Base-by-base conservation (phyloP, 1,140 invertebrate genomes). In the Diachasma alloeum region DNA sequence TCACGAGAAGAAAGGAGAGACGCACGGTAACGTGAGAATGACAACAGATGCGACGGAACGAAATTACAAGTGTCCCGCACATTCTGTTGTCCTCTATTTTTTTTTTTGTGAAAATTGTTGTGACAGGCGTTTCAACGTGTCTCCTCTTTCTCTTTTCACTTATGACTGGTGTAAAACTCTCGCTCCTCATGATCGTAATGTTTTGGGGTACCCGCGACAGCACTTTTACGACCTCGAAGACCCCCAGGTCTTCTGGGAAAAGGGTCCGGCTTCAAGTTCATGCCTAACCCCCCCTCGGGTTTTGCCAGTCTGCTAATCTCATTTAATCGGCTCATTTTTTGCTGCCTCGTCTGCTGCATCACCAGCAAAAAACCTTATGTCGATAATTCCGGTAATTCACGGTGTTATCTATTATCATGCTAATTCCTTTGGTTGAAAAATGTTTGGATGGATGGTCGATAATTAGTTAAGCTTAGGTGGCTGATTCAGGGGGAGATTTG, bases 91-190 rank as follows among this genome's bases (percentile, higher is more conserved):
- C 74, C 82, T 66, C 22, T 63, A 9, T 81, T 85, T 85, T 86
- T 80, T 86, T 85, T 85, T 85, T 80, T 72, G 79, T 76, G 81
- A 86, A 86, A 53, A 85, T 87, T 86, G 81, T 85, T 86, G 84
- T 87, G 84, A 87, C 85, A 85, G 77, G 78, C 82, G 76, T 82
- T 81, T 83, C 81, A 85, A 83, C 81, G 69, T 48, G 71, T 76
- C 78, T 79, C 78, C 56, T 67, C 70, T 37, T 75, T 67, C 70
- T 78, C 22, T 73, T 63, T 48, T 48, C 66, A 71, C 17, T 78
- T 68, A 68, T 66, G 68, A 22, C 44, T 75, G 74, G 46, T 74
- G 37, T 53, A 48, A 59, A 36, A 37, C 48, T 72, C 59, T 75
- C 13, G 75, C 17, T 82, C 72, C 77, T 76, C 31, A 37, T 66